Evolutionary conservation across 1,140 invertebrate genomes (phyloP).

Genomic region (Diachasma alloeum): DNA sequence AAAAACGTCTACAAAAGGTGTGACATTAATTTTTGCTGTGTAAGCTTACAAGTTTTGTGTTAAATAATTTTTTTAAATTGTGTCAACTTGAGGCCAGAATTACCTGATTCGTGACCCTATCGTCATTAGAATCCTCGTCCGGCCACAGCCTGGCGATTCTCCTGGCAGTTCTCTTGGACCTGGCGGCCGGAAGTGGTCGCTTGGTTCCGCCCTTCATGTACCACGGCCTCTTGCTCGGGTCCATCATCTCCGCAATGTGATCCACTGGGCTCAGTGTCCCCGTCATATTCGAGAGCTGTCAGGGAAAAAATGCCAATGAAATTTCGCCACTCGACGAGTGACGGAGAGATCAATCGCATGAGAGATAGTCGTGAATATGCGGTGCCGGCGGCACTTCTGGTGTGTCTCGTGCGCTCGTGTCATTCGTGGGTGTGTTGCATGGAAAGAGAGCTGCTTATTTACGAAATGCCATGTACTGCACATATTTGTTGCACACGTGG

Average conservation of each 20-base stretch:
- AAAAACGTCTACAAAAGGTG: too few relatives aligned
- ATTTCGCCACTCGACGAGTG: not conserved
- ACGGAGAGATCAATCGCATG: not conserved
- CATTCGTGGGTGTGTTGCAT: not conserved
- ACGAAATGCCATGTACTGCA: not conserved
- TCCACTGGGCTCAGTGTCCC: constrained; percentile 43
- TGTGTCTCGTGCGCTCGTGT: not conserved
- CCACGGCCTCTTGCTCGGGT: constrained; percentile 66
- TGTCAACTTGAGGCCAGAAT: not conserved
- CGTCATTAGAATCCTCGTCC: constrained; percentile 66
- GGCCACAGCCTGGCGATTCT: constrained; percentile 68
- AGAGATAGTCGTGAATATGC: too few relatives aligned
- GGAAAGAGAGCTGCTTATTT: not conserved
- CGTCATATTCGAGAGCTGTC: constrained; percentile 47
- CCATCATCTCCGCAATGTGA: constrained; percentile 38
- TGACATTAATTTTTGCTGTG: too few relatives aligned
- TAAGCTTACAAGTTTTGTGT: too few relatives aligned
- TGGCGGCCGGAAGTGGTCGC: constrained; percentile 60
- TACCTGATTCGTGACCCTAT: constrained; percentile 76
- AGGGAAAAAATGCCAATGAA: not conserved
- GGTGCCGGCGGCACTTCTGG: too few relatives aligned
- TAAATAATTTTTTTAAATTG: too few relatives aligned
- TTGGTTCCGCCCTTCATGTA: constrained; percentile 70
- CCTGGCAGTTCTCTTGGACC: constrained; percentile 58
- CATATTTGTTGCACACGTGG: not conserved